Evolutionary conservation across 1,140 invertebrate species (phyloP).

Genomic region (Octopus bimaculoides): DNA sequence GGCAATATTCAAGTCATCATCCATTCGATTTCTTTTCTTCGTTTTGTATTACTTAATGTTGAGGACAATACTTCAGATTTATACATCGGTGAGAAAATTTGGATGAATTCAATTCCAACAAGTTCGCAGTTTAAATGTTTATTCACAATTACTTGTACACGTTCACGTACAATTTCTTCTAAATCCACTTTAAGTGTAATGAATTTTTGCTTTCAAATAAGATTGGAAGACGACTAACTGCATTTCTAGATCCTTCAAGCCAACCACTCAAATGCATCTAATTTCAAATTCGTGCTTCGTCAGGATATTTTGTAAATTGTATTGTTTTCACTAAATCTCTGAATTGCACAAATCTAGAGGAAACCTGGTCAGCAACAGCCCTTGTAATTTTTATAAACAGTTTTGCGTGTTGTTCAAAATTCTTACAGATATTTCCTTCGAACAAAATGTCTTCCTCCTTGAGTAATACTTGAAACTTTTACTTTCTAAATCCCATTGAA

Average conservation of each 20-base stretch:
- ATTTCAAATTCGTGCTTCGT: neutral
- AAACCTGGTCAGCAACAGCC: neutral
- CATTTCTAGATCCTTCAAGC: neutral
- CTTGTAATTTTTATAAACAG: constrained; percentile 2
- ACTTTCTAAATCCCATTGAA: constrained; percentile 2
- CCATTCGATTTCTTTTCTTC: neutral
- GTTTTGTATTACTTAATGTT: constrained; percentile 1
- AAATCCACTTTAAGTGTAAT: constrained; percentile 5
- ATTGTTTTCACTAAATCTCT: neutral
- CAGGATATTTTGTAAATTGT: neutral
- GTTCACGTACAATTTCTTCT: constrained; percentile 5
- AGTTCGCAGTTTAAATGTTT: neutral
- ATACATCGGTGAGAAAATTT: neutral
- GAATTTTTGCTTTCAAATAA: constrained; percentile 2
- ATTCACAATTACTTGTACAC: constrained; percentile 4
- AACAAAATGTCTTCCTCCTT: neutral
- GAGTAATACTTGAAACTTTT: constrained; percentile 5
- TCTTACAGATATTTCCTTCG: constrained; percentile 4
- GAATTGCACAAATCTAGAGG: neutral
- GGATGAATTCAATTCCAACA: neutral
- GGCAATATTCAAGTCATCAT: neutral
- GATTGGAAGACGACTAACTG: neutral
- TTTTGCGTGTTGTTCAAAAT: constrained; percentile 7
- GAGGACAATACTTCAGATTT: neutral
- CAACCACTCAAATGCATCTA: constrained; percentile 6